phyloP scores from a whole-genome alignment of 2,113 vertebrate species.

The Hyperopisus bebe region DNA sequence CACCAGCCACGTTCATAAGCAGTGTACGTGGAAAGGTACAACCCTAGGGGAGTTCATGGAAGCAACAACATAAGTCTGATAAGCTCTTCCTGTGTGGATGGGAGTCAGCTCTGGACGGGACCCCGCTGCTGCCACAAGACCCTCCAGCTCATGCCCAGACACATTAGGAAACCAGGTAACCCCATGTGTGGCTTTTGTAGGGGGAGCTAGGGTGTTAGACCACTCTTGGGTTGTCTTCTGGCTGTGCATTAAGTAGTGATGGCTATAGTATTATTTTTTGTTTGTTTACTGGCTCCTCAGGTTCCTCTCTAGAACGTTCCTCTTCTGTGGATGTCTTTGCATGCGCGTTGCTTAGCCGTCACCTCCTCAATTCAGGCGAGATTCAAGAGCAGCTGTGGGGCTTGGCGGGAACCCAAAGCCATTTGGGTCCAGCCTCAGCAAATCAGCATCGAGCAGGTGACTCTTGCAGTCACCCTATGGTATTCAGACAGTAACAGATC shows the following conservation, averaged over 20 bases:
- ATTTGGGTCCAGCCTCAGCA: neutral
- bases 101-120: neutral
- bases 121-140: neutral
- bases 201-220: neutral
- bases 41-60: constrained; percentile 37
- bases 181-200: constrained; percentile 20
- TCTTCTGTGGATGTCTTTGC: neutral
- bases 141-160: constrained; percentile 29
- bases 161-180: constrained; percentile 45
- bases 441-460: neutral
- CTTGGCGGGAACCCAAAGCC: neutral
- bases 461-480: neutral
- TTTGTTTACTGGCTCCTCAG: neutral
- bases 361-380: neutral
- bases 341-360: neutral
- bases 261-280: neutral
- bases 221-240: neutral
- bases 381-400: neutral
- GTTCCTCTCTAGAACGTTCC: neutral
- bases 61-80: constrained; percentile 35
- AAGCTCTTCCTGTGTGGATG: constrained; percentile 20
- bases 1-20: neutral
- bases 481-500: neutral
- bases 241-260: no score
- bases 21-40: constrained; percentile 44